Percentiles rank a stretch among this genome's conserved stretches.
Conservation (phyloP, 2,113 vertebrate genomes). For the Todiramphus saurophagus region DNA sequence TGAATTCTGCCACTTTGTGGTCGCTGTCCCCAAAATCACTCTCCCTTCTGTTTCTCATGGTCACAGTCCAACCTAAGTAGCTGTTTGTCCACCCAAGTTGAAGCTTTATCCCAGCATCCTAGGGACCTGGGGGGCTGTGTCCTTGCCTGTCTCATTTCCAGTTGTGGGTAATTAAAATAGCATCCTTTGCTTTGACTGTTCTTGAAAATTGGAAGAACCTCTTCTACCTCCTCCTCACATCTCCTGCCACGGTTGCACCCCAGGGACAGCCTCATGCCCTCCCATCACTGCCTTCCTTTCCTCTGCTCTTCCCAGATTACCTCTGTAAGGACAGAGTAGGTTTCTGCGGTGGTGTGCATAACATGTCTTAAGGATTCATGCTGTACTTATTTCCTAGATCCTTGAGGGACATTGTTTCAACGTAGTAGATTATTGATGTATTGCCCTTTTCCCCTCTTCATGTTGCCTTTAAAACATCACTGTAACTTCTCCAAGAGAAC, state of each 20-base stretch:
- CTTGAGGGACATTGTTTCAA: neutral
- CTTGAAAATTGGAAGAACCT: neutral
- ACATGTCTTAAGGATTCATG: neutral
- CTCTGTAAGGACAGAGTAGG: neutral
- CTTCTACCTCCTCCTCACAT: neutral
- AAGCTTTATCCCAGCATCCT: neutral
- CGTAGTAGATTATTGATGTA: neutral
- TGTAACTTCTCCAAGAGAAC: neutral
- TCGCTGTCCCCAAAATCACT: neutral
- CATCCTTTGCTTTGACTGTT: fast-evolving
- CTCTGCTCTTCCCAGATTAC: neutral
- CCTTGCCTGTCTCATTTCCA: neutral
- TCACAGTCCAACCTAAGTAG: neutral
- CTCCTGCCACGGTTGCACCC: neutral
- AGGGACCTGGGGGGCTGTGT: neutral
- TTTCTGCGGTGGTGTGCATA: neutral
- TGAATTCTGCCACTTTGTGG: neutral
- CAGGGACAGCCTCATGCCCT: neutral
- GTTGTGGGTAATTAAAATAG: neutral
- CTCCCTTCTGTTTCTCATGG: neutral
- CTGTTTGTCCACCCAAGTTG: neutral
- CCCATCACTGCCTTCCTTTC: neutral
- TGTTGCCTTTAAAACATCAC: neutral
- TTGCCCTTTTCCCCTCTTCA: neutral
- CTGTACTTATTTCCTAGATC: neutral